phyloP scores from a whole-genome alignment of 37 sponge, comb jelly and placozoan genomes.

The Halisarca cf. caerulea region DNA sequence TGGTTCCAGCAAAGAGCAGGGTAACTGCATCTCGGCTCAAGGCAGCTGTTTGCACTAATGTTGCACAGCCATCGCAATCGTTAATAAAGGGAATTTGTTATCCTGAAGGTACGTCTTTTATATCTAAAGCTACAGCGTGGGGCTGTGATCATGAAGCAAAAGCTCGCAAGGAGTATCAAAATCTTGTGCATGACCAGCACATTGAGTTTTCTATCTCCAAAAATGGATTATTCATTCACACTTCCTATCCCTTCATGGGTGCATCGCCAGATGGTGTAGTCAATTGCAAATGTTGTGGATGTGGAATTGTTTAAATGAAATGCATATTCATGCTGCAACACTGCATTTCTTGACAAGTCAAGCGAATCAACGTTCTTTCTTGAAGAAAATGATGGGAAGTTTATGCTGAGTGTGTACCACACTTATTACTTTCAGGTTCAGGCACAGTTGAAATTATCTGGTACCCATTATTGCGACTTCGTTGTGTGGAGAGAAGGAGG shows the following conservation, averaged over 20 bases:
- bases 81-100: not conserved
- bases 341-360: conserved; percentile 19
- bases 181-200: not conserved
- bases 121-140: not conserved
- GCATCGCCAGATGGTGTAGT: conserved; percentile 58
- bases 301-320: no score
- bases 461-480: conserved; percentile 46
- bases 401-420: conserved; percentile 31
- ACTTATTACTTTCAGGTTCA: conserved; percentile 76
- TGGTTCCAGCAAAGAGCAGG: conserved; percentile 59
- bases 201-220: not conserved
- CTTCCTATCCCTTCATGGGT: conserved; percentile 38
- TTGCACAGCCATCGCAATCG: not conserved
- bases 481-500: conserved; percentile 47
- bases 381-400: not conserved
- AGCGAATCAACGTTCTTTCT: conserved; percentile 32
- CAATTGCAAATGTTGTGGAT: no score
- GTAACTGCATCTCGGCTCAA: conserved; percentile 65
- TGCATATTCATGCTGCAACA: conserved; percentile 30
- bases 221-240: conserved; percentile 37
- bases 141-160: not conserved
- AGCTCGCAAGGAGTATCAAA: not conserved
- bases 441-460: conserved; percentile 47
- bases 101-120: not conserved
- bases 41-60: conserved; percentile 12